A percentile compares a stretch with the other conserved stretches of the same genome.
These are phyloP conservation scores for Oreochromis niloticus DNA, from an alignment of 2,113 vertebrate species.

Conservation along the genomic window DNA sequence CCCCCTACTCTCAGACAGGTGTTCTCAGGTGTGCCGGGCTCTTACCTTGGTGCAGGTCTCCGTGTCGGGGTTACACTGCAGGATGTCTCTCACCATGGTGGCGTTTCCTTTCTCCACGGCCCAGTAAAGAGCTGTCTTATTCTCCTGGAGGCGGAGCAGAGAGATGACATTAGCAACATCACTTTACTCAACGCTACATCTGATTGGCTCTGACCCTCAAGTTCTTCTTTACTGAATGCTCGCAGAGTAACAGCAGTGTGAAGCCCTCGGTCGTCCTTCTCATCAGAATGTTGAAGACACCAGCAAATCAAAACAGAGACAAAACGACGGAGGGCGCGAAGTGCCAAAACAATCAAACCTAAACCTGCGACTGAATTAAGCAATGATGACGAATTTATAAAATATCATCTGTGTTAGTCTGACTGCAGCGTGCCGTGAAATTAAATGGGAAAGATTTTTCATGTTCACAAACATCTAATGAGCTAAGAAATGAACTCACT, in stretches of 20 bases:
- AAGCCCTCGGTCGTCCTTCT: not conserved
- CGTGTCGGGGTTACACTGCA: conserved; percentile 96
- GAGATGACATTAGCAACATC: not conserved
- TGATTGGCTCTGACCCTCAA: not conserved
- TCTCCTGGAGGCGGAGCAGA: conserved; percentile 75
- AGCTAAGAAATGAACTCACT: not conserved
- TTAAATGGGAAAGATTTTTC: not conserved
- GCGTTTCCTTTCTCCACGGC: conserved; percentile 97
- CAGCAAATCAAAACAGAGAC: not conserved
- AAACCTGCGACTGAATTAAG: not conserved
- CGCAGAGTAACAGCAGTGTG: not conserved
- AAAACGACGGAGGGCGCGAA: not conserved
- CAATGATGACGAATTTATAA: not conserved
- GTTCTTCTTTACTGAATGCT: not conserved
- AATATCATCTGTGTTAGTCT: not conserved
- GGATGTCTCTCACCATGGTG: conserved; percentile 94
- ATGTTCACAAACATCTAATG: not conserved
- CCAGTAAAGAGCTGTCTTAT: conserved; percentile 95
- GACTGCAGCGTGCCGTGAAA: not conserved
- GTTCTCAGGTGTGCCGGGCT: not conserved
- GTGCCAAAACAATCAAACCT: not conserved
- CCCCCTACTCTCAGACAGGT: not conserved
- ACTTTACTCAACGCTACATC: not conserved
- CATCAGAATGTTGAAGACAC: not conserved
- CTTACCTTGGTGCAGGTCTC: conserved; percentile 93